Evolutionary conservation across 2,888 invertebrate species (phyloP), one percentile per base, ranked within the genome.

Genomic region (Himalopsyche japonica): DNA sequence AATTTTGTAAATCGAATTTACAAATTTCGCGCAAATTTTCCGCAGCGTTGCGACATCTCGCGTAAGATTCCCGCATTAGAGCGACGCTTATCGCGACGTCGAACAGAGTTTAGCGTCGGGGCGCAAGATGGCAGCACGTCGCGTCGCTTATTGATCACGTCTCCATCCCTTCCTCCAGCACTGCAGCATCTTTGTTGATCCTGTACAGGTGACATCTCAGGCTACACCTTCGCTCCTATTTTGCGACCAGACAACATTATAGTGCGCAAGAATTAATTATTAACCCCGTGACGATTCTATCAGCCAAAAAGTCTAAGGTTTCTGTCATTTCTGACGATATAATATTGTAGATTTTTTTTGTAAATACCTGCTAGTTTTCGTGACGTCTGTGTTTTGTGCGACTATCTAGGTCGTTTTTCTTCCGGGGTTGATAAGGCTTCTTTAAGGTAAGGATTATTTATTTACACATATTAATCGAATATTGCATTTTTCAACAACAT

Each of bases 111-210:
- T 34, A 12, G 37, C 27, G 70, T 57, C 70, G 43, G 43, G 82
- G 76, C 80, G 82, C 70, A 78, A 86, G 86, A 84, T 86, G 86
- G 30, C 84, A 70, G 76, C 80, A 77, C 43, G 37, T 78, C 57
- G 49, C 82, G 57, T 80, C 83, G 47, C 76, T 84, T 86, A 86
- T 86, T 86, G 86, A 86, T 86, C 85, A 84, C 82, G 82, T 80
- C 82, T 82, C 76, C 82, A 79, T 77, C 83, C 81, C 82, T 64
- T 70, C 24, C 80, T 76, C 84, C 83, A 34, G 80, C 85, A 84
- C 81, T 86, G 86, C 86, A 86, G 86, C 86, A 86, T 86, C 86
- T 86, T 85, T 86, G 86, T 86, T 85, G 86, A 85, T 86, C 84
- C 84, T 78, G 82, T 78, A 37, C 84, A 43, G 80, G 84, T 86